Percentiles rank a stretch among this genome's conserved stretches.
Evolutionary conservation across 1,140 invertebrate species (phyloP).

Genomic region (Drosophila albomicans): DNA sequence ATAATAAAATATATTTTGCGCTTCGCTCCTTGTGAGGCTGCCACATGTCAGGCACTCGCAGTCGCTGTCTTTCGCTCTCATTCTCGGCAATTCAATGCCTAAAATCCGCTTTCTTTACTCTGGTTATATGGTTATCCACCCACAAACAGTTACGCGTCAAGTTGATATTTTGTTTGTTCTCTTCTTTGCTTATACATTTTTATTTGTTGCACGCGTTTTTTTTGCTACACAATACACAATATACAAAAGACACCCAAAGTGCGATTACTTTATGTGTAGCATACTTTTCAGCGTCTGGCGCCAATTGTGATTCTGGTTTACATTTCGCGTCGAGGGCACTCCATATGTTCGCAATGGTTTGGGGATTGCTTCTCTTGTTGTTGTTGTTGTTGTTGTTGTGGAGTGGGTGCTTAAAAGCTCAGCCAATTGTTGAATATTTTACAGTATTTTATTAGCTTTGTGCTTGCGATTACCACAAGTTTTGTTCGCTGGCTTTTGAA

Average conservation of each 20-base stretch:
- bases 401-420: constrained; percentile 62
- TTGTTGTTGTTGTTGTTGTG: not conserved
- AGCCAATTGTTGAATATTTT: constrained; percentile 80
- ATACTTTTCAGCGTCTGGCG: constrained; percentile 38
- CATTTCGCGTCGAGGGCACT: constrained; percentile 9
- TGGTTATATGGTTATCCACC: constrained; percentile 3
- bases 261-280: constrained; percentile 33
- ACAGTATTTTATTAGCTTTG: constrained; percentile 76
- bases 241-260: constrained; percentile 18
- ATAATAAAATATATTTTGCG: constrained; percentile 13
- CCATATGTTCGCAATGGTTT: constrained; percentile 9
- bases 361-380: not conserved
- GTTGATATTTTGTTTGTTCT: not conserved
- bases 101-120: constrained; percentile 12
- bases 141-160: not conserved
- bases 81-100: constrained; percentile 15
- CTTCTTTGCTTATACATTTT: constrained; percentile 17
- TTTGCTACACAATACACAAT: not conserved
- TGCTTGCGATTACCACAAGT: constrained; percentile 63
- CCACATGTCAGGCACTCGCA: not conserved
- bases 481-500: constrained; percentile 26
- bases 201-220: constrained; percentile 37
- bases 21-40: not conserved
- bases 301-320: constrained; percentile 21
- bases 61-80: too few relatives aligned